Evolutionary conservation across 2,797 vertebrate genomes (phyloP), one percentile per base, ranked within the genome.

Genomic region (Catamblyrhynchus diadema): DNA sequence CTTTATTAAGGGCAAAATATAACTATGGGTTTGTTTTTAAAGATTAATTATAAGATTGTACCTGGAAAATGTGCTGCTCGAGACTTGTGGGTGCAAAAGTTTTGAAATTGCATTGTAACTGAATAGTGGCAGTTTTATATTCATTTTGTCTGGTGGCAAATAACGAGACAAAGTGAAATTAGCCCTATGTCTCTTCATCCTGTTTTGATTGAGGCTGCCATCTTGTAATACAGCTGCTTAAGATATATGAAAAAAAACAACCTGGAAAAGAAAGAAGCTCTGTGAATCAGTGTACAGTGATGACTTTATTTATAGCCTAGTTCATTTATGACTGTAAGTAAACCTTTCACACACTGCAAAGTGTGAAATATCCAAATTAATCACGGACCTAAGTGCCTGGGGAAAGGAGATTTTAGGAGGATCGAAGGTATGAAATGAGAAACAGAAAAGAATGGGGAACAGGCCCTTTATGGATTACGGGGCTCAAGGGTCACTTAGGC

Each of bases 341-440:
- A 95, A 93, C 61, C 70, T 96, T 85, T 79, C 70, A 66, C 59
- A 89, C 65, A 83, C 79, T 81, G 71, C 32, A 93, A 93, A 75
- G 72, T 91, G 84, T 91, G 84, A 93, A 96, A 83, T 96, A 95
- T 23, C 86, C 79, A 89, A 87, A 91, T 94, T 94, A 94, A 94
- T 93, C 71, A 71, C 16, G 35, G 84, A 62, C 0, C 1, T 74
- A 78, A 88, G n/a, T 75, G 86, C 54, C 65, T 83, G 61, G 35
- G 35, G 67, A 80, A 86, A 87, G 89, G 4, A 94, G 77, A 84
- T 88, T 94, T 91, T 94, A 62, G 50, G 32, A 92, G 24, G 37
- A 93, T 86, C 27, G 47, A 90, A 93, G 50, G 59, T 90, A 86
- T 45, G 59, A 88, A 92, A 91, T 22, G 12, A 93, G 88, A 90